A percentile compares a stretch with the other conserved stretches of the same genome.
These are phyloP conservation scores for Episyrphus balteatus DNA, from an alignment of 1,140 invertebrate genomes.

Conservation along the genomic window DNA sequence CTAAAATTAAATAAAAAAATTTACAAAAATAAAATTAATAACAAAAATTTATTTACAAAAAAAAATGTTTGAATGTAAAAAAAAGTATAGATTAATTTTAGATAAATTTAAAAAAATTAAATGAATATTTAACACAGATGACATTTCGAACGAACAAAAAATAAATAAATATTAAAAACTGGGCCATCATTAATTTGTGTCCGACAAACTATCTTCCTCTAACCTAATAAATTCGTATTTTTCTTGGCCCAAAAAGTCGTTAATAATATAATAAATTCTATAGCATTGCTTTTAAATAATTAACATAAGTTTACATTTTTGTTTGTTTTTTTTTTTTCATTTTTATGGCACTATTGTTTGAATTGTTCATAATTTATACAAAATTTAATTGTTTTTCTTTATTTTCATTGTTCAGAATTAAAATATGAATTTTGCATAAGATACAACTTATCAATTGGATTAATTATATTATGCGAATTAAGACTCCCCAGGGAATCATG, in stretches of 20 bases:
- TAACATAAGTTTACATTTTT: too few relatives aligned
- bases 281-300: neutral
- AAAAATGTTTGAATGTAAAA: too few relatives aligned
- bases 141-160: too few relatives aligned
- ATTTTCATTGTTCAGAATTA: conserved; percentile 28
- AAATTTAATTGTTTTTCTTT: neutral
- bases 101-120: too few relatives aligned
- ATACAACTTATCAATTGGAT: conserved; percentile 95
- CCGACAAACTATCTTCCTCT: conserved; percentile 9
- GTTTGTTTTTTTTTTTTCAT: neutral
- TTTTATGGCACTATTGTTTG: neutral
- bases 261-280: neutral
- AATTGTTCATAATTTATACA: neutral
- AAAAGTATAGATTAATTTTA: too few relatives aligned
- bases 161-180: too few relatives aligned
- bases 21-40: too few relatives aligned
- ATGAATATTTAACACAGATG: too few relatives aligned
- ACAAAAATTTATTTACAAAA: too few relatives aligned
- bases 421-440: conserved; percentile 96
- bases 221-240: conserved; percentile 34
- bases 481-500: conserved; percentile 43
- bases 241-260: conserved; percentile 3
- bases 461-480: conserved; percentile 55
- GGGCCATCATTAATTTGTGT: neutral
- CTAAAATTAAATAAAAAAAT: too few relatives aligned